Percentiles rank a stretch among this genome's conserved stretches.
These are phyloP conservation scores for Rhagoletis pomonella DNA, from an alignment of 1,140 invertebrate species.

Conservation along the genomic window DNA sequence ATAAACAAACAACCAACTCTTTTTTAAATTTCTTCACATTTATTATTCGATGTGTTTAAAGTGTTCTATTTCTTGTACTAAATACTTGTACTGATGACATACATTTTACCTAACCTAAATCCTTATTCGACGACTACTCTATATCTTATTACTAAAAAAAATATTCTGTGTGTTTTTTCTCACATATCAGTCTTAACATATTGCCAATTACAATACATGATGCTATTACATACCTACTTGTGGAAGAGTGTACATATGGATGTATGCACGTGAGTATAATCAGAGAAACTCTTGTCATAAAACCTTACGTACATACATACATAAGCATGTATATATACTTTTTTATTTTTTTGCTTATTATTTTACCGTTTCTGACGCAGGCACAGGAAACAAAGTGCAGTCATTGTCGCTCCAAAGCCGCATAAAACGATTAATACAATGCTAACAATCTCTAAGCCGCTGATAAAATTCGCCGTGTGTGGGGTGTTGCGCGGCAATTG, in stretches of 20 bases:
- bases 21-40: conserved; percentile 45
- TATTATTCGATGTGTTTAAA: conserved; percentile 28
- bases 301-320: background rate
- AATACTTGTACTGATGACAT: background rate
- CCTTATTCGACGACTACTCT: conserved; percentile 3
- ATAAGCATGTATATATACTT: background rate
- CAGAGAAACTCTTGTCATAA: background rate
- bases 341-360: background rate
- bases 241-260: background rate
- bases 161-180: background rate
- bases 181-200: conserved; percentile 41
- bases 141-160: background rate
- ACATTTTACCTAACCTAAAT: conserved; percentile 25
- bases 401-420: conserved; percentile 84
- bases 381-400: conserved; percentile 86
- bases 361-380: conserved; percentile 80
- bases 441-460: conserved; percentile 86
- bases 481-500: conserved; percentile 67
- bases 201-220: background rate
- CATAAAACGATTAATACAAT: conserved; percentile 85
- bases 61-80: conserved; percentile 4
- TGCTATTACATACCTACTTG: no score
- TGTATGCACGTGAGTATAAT: background rate
- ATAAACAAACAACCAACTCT: conserved; percentile 50
- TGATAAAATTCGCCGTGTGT: conserved; percentile 72